These are phyloP conservation scores for Mimas tiliae DNA, from an alignment of 2,888 invertebrate species.

Conservation along the genomic window DNA sequence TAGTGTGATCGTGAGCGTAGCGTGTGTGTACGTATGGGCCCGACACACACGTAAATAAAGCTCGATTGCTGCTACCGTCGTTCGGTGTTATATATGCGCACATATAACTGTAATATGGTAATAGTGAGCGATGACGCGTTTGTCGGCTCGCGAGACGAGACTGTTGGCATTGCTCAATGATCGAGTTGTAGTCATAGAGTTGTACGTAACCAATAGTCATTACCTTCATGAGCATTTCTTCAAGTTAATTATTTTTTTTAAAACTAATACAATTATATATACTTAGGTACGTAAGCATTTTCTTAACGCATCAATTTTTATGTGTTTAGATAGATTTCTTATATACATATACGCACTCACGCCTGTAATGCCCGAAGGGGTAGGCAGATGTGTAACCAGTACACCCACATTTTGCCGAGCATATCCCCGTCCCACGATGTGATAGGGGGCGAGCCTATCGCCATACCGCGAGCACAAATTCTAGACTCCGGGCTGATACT, in stretches of 20 bases:
- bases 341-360: no score
- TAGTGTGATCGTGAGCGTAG: conserved; percentile 68
- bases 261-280: background rate
- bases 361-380: no score
- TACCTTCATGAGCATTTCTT: conserved; percentile 41
- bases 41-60: conserved; percentile 69
- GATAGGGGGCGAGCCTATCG: no score
- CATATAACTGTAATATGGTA: conserved; percentile 71
- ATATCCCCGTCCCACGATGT: no score
- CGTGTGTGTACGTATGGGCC: conserved; percentile 55
- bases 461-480: no score
- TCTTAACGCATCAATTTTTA: background rate
- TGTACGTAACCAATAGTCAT: conserved; percentile 66
- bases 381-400: no score
- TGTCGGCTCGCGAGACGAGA: conserved; percentile 82
- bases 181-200: conserved; percentile 77
- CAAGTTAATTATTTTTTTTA: background rate
- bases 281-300: background rate
- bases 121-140: conserved; percentile 82
- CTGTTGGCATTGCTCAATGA: conserved; percentile 84
- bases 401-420: no score
- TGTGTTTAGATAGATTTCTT: no score
- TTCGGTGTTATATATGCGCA: conserved; percentile 73
- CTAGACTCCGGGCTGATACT: no score
- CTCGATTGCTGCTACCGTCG: conserved; percentile 78